phyloP scores from a whole-genome alignment of 1,140 invertebrate genomes.

The Pteromalus puparum region DNA sequence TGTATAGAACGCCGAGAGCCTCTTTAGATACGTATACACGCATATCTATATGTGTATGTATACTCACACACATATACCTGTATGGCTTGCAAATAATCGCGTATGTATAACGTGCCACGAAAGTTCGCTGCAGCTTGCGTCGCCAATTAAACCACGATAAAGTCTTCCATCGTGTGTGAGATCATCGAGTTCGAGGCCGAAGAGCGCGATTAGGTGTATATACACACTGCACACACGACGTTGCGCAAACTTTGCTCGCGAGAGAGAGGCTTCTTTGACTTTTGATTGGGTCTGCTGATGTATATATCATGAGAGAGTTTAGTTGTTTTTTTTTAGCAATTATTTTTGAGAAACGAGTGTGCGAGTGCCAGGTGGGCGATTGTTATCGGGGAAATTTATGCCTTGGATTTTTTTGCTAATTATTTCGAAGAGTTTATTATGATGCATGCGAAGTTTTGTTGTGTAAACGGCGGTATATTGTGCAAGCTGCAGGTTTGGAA shows the following conservation, averaged over 20 bases:
- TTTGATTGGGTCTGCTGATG: background rate
- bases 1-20: background rate
- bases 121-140: slow-evolving; percentile 3
- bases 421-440: background rate
- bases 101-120: background rate
- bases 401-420: background rate
- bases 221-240: background rate
- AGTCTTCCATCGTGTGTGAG: slow-evolving; percentile 40
- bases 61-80: slow-evolving; percentile 14
- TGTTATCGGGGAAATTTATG: slow-evolving; percentile 5
- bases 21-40: background rate
- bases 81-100: background rate
- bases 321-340: background rate
- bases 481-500: background rate
- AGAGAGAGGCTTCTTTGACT: background rate
- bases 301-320: too few species aligned
- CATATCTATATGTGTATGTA: slow-evolving; percentile 12
- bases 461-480: background rate
- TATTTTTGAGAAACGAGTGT: background rate
- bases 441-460: background rate
- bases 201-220: slow-evolving; percentile 32
- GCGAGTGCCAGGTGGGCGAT: background rate
- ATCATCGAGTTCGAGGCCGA: slow-evolving; percentile 53
- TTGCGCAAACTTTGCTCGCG: background rate
- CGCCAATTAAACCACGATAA: slow-evolving; percentile 48